Conservation (phyloP, 2,888 invertebrate species). For the Cryptocephalus moraei region DNA sequence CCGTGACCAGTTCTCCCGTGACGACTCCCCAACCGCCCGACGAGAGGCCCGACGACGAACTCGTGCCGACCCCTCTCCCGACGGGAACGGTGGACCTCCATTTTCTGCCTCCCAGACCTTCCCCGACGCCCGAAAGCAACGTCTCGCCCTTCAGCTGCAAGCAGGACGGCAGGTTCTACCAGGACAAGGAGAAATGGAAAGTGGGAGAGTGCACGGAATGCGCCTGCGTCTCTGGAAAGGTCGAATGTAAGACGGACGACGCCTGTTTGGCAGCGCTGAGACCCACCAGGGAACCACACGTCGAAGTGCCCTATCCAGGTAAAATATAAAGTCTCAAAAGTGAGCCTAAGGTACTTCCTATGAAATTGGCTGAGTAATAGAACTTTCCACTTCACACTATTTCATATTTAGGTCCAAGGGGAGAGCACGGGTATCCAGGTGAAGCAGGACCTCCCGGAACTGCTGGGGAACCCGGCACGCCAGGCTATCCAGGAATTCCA, state of each 20-base stretch:
- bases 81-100: slow-evolving; percentile 26
- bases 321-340: neutral
- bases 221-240: slow-evolving; percentile 53
- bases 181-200: slow-evolving; percentile 57
- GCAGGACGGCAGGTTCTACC: slow-evolving; percentile 33
- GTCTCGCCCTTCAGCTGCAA: slow-evolving; percentile 19
- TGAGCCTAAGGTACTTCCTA: neutral
- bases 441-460: slow-evolving; percentile 49
- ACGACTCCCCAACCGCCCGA: slow-evolving; percentile 33
- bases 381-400: neutral
- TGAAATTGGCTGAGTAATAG: no score
- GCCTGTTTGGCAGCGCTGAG: slow-evolving; percentile 39
- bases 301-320: slow-evolving; percentile 7
- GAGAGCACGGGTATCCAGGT: slow-evolving; percentile 44
- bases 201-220: slow-evolving; percentile 66
- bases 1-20: slow-evolving; percentile 13
- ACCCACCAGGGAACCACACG: slow-evolving; percentile 18
- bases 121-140: slow-evolving; percentile 16
- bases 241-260: slow-evolving; percentile 42
- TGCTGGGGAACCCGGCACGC: slow-evolving; percentile 50
- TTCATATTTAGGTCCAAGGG: slow-evolving; percentile 35
- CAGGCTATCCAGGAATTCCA: slow-evolving; percentile 55
- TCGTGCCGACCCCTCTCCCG: slow-evolving; percentile 26
- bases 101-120: slow-evolving; percentile 18
- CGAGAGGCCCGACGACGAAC: slow-evolving; percentile 24